Percentiles rank a stretch among this genome's conserved stretches.
phyloP scores from a whole-genome alignment of 1,140 invertebrate genomes.

The Eriosoma lanigerum region DNA sequence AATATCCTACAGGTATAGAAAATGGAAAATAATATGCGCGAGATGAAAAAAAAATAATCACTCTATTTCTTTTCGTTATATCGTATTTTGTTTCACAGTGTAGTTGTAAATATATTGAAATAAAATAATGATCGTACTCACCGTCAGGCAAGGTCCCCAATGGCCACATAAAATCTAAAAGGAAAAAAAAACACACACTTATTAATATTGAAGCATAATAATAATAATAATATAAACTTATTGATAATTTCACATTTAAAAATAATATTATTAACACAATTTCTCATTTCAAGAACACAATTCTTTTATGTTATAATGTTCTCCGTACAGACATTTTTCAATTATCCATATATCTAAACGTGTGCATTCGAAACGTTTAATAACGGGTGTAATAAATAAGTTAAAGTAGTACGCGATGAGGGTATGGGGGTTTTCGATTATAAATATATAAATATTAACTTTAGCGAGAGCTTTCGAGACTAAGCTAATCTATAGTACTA shows the following conservation, averaged over 20 bases:
- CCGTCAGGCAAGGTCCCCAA: slow-evolving; percentile 94
- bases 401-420: too few relatives aligned
- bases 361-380: slow-evolving; percentile 18
- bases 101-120: neutral
- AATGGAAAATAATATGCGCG: neutral
- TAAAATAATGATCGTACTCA: slow-evolving; percentile 65
- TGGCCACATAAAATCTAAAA: slow-evolving; percentile 97
- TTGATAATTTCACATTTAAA: neutral
- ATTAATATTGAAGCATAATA: slow-evolving; percentile 25
- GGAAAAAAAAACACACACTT: slow-evolving; percentile 64
- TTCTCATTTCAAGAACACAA: slow-evolving; percentile 14
- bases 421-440: too few relatives aligned
- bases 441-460: too few relatives aligned
- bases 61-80: too few relatives aligned
- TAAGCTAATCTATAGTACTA: slow-evolving; percentile 25
- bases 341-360: slow-evolving; percentile 16
- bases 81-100: too few relatives aligned
- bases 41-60: neutral
- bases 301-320: neutral
- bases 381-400: too few relatives aligned
- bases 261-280: slow-evolving; percentile 19
- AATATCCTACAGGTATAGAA: slow-evolving; percentile 21
- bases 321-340: neutral
- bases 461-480: slow-evolving; percentile 46
- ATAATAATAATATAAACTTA: neutral